Evolutionary conservation across 2,113 vertebrate species (phyloP).

Genomic region (Menura novaehollandiae): DNA sequence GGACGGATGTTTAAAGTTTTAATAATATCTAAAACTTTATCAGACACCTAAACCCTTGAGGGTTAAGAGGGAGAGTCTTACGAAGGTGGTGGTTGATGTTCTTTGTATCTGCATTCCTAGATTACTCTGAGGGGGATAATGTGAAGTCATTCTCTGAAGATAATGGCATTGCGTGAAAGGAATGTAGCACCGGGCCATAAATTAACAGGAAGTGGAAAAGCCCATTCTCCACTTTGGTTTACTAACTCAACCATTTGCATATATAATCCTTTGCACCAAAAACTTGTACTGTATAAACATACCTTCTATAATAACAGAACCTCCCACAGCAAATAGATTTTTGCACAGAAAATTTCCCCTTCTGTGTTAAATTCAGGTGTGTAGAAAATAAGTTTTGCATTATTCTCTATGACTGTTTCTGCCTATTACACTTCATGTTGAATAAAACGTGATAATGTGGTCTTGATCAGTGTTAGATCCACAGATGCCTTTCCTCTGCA

Average conservation of each 20-base stretch:
- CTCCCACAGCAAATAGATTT: neutral
- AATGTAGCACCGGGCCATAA: neutral
- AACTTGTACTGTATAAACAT: neutral
- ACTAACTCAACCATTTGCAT: neutral
- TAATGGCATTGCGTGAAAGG: slow-evolving; percentile 6
- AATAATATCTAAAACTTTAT: neutral
- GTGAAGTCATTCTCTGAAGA: neutral
- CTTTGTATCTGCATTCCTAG: slow-evolving; percentile 30
- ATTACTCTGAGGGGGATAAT: slow-evolving; percentile 1
- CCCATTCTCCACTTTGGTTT: neutral
- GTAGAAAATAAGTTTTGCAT: neutral
- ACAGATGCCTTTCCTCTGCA: neutral
- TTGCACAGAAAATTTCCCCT: neutral
- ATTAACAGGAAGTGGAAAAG: neutral
- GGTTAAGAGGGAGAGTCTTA: neutral
- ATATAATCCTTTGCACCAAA: neutral
- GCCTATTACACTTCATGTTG: neutral
- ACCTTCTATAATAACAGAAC: neutral
- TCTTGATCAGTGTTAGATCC: neutral
- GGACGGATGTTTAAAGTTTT: neutral
- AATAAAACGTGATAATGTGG: neutral
- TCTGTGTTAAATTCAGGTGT: neutral
- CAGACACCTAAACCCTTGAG: neutral
- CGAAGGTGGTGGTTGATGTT: neutral
- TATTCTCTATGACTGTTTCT: neutral